Percentiles rank a stretch among this genome's conserved stretches.
phyloP scores from a whole-genome alignment of 1,140 invertebrate genomes.

The Aphidius ervi region DNA sequence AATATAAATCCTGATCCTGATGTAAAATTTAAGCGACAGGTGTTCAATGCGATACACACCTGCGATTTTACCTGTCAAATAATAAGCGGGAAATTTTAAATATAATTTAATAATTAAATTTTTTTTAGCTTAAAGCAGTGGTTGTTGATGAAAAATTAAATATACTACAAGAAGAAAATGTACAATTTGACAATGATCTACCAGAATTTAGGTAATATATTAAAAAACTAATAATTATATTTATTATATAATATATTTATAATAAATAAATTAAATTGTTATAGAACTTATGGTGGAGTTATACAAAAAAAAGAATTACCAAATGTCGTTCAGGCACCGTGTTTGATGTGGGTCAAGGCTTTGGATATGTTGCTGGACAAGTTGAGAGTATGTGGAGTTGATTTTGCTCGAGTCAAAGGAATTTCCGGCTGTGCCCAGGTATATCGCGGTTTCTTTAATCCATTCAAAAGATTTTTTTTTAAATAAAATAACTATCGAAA shows the following conservation, averaged over 20 bases:
- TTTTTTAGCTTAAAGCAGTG: conserved; percentile 79
- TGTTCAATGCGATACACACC: not conserved
- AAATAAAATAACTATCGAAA: too few relatives aligned
- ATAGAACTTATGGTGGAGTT: conserved; percentile 78
- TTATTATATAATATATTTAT: not conserved
- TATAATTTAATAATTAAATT: conserved; percentile 18
- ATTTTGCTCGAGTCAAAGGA: conserved; percentile 77
- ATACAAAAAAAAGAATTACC: conserved; percentile 59
- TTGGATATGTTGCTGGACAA: conserved; percentile 86
- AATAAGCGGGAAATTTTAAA: conserved; percentile 14
- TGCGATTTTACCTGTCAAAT: conserved; percentile 1
- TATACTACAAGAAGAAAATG: conserved; percentile 72
- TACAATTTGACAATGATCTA: conserved; percentile 86
- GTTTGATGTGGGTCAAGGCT: conserved; percentile 93
- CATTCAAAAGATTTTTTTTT: not conserved
- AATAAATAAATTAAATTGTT: conserved; percentile 14
- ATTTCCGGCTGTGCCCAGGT: conserved; percentile 89
- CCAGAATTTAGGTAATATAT: conserved; percentile 78
- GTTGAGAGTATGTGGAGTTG: conserved; percentile 73
- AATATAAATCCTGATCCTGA: not conserved
- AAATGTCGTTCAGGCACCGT: conserved; percentile 70
- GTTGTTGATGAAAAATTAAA: conserved; percentile 73
- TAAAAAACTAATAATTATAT: not conserved
- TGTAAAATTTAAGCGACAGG: not conserved
- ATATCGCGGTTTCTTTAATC: conserved; percentile 16